Evolutionary conservation across 2,888 invertebrate genomes (phyloP).

Genomic region (Nymphalis urticae): DNA sequence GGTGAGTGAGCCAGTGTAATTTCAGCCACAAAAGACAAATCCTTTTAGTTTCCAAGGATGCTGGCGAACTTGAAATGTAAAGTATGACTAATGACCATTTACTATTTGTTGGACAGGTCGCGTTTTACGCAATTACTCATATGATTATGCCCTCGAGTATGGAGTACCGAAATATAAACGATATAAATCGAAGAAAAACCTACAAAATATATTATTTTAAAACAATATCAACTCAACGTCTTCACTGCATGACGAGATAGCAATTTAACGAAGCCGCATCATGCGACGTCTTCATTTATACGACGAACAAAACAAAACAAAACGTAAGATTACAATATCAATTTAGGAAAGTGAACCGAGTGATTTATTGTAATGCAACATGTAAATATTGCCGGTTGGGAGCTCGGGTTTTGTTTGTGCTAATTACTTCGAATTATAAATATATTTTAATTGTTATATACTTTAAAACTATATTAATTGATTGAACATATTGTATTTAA

Average conservation of each 20-base stretch:
- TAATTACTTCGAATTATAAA: slow-evolving; percentile 38
- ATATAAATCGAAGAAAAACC: too few relatives aligned
- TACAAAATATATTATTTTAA: background rate
- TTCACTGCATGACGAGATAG: slow-evolving; percentile 58
- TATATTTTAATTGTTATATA: too few relatives aligned
- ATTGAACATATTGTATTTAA: background rate
- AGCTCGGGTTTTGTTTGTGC: slow-evolving; percentile 27
- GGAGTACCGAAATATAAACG: too few relatives aligned
- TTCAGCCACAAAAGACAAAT: too few relatives aligned
- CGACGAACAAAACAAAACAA: slow-evolving; percentile 69
- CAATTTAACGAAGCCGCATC: slow-evolving; percentile 80
- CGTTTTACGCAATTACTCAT: too few relatives aligned
- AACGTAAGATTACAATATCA: slow-evolving; percentile 79
- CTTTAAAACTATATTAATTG: too few relatives aligned
- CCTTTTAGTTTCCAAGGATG: too few relatives aligned
- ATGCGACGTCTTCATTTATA: slow-evolving; percentile 78
- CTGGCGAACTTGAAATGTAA: too few relatives aligned
- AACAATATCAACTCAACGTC: slow-evolving; percentile 47
- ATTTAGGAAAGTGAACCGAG: slow-evolving; percentile 79
- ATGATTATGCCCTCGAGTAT: too few relatives aligned
- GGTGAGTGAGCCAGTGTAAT: too few relatives aligned
- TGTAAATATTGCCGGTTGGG: slow-evolving; percentile 61
- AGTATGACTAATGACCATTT: too few relatives aligned
- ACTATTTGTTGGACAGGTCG: too few relatives aligned
- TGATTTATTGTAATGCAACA: slow-evolving; percentile 75